A percentile compares a stretch with the other conserved stretches of the same genome.
phyloP scores from a whole-genome alignment of 2,888 invertebrate species.

The Deilephila porcellus region DNA sequence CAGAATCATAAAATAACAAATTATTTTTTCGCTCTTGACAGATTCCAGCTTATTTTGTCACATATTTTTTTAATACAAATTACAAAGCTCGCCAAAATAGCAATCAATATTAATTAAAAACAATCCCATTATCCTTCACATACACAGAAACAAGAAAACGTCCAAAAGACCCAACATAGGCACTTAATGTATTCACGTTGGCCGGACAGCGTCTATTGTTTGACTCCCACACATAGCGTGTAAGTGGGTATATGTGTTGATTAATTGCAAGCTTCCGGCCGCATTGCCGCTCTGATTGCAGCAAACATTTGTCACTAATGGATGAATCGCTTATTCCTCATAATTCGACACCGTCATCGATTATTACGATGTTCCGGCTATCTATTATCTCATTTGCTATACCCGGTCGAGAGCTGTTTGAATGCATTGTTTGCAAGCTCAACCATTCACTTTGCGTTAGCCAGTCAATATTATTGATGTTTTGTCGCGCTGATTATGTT shows the following conservation, averaged over 20 bases:
- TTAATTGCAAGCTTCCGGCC: conserved; percentile 58
- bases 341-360: conserved; percentile 47
- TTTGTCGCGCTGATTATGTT: not conserved
- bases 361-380: conserved; percentile 44
- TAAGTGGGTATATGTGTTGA: conserved; percentile 47
- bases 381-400: conserved; percentile 44
- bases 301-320: conserved; percentile 75
- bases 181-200: conserved; percentile 19
- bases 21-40: no score
- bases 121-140: not conserved
- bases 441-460: conserved; percentile 23
- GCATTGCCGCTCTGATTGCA: conserved; percentile 64
- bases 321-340: conserved; percentile 56
- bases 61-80: no score
- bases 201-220: conserved; percentile 20
- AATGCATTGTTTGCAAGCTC: conserved; percentile 16
- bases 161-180: conserved; percentile 7
- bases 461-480: conserved; percentile 12
- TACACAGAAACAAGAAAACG: not conserved
- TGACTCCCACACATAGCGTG: not conserved
- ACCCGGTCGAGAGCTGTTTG: conserved; percentile 15
- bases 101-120: not conserved
- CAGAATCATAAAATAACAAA: no score
- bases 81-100: not conserved
- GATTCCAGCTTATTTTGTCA: no score